Evolutionary conservation across 2,797 vertebrate genomes (phyloP).

Genomic region (Leuciscus waleckii): DNA sequence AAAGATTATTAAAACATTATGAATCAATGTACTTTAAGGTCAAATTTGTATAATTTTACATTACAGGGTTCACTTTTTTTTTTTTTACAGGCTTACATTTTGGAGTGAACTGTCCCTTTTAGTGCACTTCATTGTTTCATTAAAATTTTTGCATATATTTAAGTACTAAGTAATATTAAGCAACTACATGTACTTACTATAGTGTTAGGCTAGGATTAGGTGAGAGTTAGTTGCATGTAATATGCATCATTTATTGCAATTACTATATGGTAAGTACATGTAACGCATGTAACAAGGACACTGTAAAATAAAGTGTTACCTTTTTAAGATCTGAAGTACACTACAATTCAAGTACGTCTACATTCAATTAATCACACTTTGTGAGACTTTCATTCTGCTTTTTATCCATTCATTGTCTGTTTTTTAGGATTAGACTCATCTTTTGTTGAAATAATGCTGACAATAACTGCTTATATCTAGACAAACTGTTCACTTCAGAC

Average conservation of each 20-base stretch:
- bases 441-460: neutral
- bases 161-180: too few relatives aligned
- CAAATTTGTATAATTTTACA: neutral
- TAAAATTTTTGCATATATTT: too few relatives aligned
- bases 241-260: too few relatives aligned
- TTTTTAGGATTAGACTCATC: neutral
- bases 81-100: too few relatives aligned
- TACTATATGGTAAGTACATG: too few relatives aligned
- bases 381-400: neutral
- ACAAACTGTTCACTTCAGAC: neutral
- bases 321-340: neutral
- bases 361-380: neutral
- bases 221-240: too few relatives aligned
- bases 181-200: too few relatives aligned
- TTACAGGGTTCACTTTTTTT: neutral
- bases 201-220: too few relatives aligned
- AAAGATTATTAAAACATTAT: neutral
- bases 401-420: neutral
- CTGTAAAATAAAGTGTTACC: too few relatives aligned
- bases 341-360: too few relatives aligned
- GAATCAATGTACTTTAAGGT: neutral
- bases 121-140: neutral
- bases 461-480: neutral
- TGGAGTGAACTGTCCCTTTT: too few relatives aligned
- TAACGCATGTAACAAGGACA: too few relatives aligned